A percentile compares a stretch with the other conserved stretches of the same genome.
phyloP scores from a whole-genome alignment of 2,113 vertebrate genomes.

The Lanius collurio region DNA sequence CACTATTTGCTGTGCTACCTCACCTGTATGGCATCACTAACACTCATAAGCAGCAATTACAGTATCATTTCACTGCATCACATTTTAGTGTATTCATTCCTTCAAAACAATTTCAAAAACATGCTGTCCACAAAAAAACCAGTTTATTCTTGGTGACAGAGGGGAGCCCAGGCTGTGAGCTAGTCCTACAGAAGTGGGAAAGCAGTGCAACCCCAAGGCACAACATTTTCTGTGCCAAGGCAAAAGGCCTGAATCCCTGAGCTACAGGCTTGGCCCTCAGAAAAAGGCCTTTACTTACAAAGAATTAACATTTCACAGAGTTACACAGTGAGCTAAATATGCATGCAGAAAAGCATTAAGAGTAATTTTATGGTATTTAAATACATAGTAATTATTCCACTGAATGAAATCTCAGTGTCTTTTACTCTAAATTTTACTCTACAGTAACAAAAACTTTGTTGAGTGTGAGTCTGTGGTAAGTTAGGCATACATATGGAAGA shows the following conservation, averaged over 20 bases:
- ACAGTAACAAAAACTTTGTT: not conserved
- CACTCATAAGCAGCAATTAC: not conserved
- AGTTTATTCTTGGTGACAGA: not conserved
- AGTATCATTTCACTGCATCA: not conserved
- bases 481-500: fast-evolving
- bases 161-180: not conserved
- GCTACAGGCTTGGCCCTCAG: not conserved
- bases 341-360: not conserved
- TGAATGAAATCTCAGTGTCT: not conserved
- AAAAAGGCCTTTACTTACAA: not conserved
- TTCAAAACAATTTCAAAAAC: not conserved
- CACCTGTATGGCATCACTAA: not conserved
- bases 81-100: not conserved
- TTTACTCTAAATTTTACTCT: not conserved
- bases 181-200: not conserved
- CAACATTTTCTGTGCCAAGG: not conserved
- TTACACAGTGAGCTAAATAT: not conserved
- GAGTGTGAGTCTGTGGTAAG: not conserved
- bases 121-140: fast-evolving
- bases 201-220: not conserved
- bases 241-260: not conserved
- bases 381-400: not conserved
- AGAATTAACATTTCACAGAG: not conserved
- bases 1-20: not conserved
- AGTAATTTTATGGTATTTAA: not conserved